Conservation (phyloP, 2,797 vertebrate genomes). For the Enteromius argenteus region DNA sequence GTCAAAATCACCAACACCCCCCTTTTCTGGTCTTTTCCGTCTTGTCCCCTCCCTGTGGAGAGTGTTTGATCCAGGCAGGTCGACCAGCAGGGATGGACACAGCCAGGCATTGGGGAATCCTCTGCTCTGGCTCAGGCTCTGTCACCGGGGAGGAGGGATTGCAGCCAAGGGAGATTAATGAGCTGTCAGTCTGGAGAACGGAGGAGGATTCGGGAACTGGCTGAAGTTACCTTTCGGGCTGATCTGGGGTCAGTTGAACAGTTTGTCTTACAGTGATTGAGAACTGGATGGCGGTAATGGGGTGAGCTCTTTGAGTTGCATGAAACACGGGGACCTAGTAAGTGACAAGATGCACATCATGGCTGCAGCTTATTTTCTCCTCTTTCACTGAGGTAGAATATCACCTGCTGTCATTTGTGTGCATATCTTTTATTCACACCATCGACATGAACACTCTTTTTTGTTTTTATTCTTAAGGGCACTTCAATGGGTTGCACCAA, state of each 20-base stretch:
- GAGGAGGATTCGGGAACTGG: constrained; percentile 66
- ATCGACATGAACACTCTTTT: neutral
- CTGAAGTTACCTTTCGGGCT: constrained; percentile 30
- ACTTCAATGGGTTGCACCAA: constrained; percentile 36
- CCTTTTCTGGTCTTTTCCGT: constrained; percentile 45
- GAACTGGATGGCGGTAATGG: constrained; percentile 21
- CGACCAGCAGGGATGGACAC: constrained; percentile 56
- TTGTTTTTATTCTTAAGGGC: neutral
- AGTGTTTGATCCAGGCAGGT: constrained; percentile 56
- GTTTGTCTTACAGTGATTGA: constrained; percentile 44
- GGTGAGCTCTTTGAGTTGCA: constrained; percentile 5
- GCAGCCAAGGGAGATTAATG: constrained; percentile 78
- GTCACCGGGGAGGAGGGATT: constrained; percentile 55
- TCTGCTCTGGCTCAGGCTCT: constrained; percentile 65
- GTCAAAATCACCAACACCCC: constrained; percentile 52
- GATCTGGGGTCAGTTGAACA: constrained; percentile 54
- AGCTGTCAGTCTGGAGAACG: constrained; percentile 75
- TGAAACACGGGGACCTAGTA: constrained; percentile 33
- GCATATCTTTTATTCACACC: constrained; percentile 7
- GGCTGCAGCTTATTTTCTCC: constrained; percentile 44
- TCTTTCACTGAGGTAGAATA: constrained; percentile 34
- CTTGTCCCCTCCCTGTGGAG: constrained; percentile 45
- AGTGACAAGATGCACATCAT: constrained; percentile 43
- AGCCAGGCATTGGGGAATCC: constrained; percentile 67
- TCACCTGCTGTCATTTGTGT: neutral